phyloP scores from a whole-genome alignment of 2,797 vertebrate species.

The Lerista edwardsae region DNA sequence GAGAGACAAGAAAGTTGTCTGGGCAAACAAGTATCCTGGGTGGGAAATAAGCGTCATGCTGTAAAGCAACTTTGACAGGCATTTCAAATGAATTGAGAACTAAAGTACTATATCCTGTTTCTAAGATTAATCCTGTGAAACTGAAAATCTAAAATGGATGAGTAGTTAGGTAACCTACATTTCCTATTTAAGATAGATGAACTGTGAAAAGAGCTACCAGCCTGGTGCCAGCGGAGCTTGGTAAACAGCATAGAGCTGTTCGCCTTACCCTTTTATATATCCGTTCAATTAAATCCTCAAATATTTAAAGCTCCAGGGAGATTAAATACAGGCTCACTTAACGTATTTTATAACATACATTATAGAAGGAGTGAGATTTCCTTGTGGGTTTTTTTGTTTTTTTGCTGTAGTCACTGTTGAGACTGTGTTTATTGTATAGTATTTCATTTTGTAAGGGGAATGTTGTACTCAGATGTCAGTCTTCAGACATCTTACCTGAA shows the following conservation, averaged over 20 bases:
- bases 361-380: not conserved
- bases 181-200: not conserved
- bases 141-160: not conserved
- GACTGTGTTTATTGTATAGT: not conserved
- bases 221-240: slow-evolving; percentile 13
- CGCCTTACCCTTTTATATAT: slow-evolving; percentile 8
- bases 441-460: not conserved
- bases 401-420: not conserved
- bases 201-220: slow-evolving; percentile 19
- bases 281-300: slow-evolving; percentile 14
- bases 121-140: slow-evolving; percentile 7
- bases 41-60: not conserved
- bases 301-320: not conserved
- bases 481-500: not conserved
- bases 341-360: not conserved
- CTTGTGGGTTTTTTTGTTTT: not conserved
- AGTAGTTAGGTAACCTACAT: slow-evolving; percentile 1
- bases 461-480: not conserved
- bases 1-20: not conserved
- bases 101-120: not conserved
- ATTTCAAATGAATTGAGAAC: not conserved
- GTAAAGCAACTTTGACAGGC: not conserved
- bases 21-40: not conserved
- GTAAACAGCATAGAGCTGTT: not conserved
- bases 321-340: not conserved